A percentile compares a stretch with the other conserved stretches of the same genome.
These are phyloP conservation scores for Poecilia gillii DNA, from an alignment of 2,797 vertebrate genomes.

Conservation along the genomic window DNA sequence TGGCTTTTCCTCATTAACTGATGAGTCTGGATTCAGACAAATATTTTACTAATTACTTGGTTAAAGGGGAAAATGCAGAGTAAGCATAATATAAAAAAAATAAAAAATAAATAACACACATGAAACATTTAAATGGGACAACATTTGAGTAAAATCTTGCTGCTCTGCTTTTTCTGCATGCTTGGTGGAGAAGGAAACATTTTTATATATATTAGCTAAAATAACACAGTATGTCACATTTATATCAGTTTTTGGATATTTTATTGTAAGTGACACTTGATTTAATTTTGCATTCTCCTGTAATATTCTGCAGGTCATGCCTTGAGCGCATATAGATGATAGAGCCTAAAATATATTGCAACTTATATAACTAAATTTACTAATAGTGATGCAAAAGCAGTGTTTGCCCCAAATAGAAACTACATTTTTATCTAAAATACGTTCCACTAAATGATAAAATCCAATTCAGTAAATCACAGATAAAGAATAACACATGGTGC, in stretches of 20 bases:
- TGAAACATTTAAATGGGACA: background rate
- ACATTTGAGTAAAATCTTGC: background rate
- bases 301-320: background rate
- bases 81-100: background rate
- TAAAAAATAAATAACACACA: background rate
- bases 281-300: background rate
- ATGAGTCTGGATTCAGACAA: conserved; percentile 14
- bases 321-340: background rate
- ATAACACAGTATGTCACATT: background rate
- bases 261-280: background rate
- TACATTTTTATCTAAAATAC: background rate
- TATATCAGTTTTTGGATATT: background rate
- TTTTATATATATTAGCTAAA: background rate
- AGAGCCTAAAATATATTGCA: background rate
- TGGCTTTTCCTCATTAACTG: conserved; percentile 30
- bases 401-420: background rate
- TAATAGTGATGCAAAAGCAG: background rate
- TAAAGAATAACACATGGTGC: background rate
- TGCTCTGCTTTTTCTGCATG: background rate
- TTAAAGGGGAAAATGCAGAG: background rate
- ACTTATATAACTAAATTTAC: background rate
- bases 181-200: background rate
- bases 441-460: background rate
- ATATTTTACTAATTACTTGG: conserved; percentile 8
- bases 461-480: background rate